Evolutionary conservation across 2,113 vertebrate species (phyloP), one percentile per base, ranked within the genome.

Genomic region (Perca flavescens): DNA sequence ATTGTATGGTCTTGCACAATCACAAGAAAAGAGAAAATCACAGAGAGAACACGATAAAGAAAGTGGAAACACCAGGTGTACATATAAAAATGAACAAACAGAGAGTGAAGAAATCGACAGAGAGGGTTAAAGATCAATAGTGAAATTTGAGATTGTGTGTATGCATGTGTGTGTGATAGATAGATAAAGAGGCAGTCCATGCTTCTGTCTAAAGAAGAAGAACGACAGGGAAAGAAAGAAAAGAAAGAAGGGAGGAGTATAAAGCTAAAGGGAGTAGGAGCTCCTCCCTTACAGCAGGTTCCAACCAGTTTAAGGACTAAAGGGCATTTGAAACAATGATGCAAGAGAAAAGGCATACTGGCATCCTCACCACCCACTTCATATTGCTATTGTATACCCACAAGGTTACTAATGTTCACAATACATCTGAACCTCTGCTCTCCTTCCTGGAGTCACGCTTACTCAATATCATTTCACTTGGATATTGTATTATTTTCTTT

Each of bases 281-380:
- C 91, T 91, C 93, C 91, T 93, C 92, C 93, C 91, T 91, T 83
- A 72, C 81, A 87, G 93, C 95, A 95, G 94, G 95, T 95, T 95
- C 79, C 74, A 95, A 95, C 95, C 93, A 93, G 95, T 94, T 89
- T 71, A 75, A 91, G 82, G 94, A 95, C 94, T 92, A 94, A 94
- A 93, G 90, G 90, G 93, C 88, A 90, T 90, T 90, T 92, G 92
- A 90, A 88, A 92, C 86, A 92, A 90, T 93, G 94, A 94, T 92
- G 93, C 91, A 93, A 94, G 85, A 93, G 90, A 92, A 91, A 88
- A 88, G 85, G 91, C 86, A 86, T 90, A 79, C 83, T 91, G 88
- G 88, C 90, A 84, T 90, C 87, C 73, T 86, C 61, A 86, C 87
- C 76, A 81, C 77, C 84, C 77, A 82, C 76, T 74, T 74, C 77